Evolutionary conservation across 2,797 vertebrate genomes (phyloP), one percentile per base, ranked within the genome.

Genomic region (Cynopterus sphinx): DNA sequence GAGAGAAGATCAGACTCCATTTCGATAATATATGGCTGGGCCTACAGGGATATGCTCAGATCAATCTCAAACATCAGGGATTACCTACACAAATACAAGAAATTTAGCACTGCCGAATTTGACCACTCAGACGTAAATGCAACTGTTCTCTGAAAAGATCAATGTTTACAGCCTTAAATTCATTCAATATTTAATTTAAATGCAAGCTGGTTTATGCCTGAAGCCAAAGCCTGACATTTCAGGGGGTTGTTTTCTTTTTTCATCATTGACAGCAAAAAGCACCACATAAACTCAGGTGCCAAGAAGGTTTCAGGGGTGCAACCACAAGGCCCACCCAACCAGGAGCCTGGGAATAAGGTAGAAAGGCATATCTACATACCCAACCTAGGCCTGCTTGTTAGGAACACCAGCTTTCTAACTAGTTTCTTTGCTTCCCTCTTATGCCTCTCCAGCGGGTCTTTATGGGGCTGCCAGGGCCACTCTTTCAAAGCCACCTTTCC

Each of bases 101-200:
- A 91, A 93, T 41, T 71, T 57, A 95, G 51, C 67, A 46, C 22
- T 26, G 4, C 31, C 36, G 19, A 77, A 84, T 84, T 24, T 68
- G 59, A 79, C n/a, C 31, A 65, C 39, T 73, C 59, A 91, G 78
- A 78, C 21, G 15, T 22, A 96, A 93, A 84, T 46, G 71, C 24
- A 73, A 81, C 55, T 71, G 41, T 87, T 85, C 57, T 96, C 84
- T 89, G 81, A 77, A 74, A 90, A 75, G 65, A 96, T 95, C 78
- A 63, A 93, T 94, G 85, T 81, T 94, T 91, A 84, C 36, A 84
- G 73, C 19, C 41, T 91, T 89, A 85, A 79, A 53, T 61, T 67
- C 82, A 93, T 87, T 93, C 51, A 63, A 65, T 90, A 92, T 94
- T 96, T 87, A 89, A 91, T 94, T 93, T 75, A 93, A 93, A 92